phyloP scores from a whole-genome alignment of 1,140 invertebrate species.

The Chelonus insularis region DNA sequence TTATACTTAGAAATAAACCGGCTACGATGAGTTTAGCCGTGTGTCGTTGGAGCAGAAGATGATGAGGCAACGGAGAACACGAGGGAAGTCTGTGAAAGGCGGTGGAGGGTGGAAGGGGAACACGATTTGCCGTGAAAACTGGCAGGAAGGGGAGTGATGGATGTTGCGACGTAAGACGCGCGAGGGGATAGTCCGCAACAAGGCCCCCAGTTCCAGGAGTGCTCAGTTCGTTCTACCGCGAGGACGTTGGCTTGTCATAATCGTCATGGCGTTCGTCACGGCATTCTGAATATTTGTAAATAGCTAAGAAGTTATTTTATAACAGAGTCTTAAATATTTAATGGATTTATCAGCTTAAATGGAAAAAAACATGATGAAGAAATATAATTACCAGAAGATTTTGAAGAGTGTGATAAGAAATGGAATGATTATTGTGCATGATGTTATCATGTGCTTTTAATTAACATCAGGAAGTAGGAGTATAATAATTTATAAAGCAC shows the following conservation, averaged over 20 bases:
- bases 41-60: neutral
- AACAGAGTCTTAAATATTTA: neutral
- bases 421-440: neutral
- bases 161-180: conserved; percentile 43
- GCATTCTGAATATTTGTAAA: too few relatives aligned
- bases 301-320: too few relatives aligned
- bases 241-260: conserved; percentile 29
- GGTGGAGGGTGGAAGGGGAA: conserved; percentile 23
- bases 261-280: neutral
- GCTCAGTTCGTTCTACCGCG: conserved; percentile 40
- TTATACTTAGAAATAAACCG: too few relatives aligned
- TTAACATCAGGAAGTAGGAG: conserved; percentile 20
- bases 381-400: neutral
- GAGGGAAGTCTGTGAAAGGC: conserved; percentile 10
- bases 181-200: conserved; percentile 36
- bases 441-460: conserved; percentile 14
- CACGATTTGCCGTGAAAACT: conserved; percentile 23
- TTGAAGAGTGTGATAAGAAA: neutral
- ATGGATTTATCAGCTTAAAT: neutral
- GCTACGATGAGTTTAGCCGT: too few relatives aligned
- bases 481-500: neutral
- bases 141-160: conserved; percentile 26
- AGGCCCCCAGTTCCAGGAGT: conserved; percentile 38
- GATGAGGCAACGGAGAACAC: conserved; percentile 3
- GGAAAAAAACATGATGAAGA: neutral